A percentile compares a stretch with the other conserved stretches of the same genome.
These are phyloP conservation scores for Lissocephala sabroskyi DNA, from an alignment of 2,888 invertebrate genomes.

Conservation along the genomic window DNA sequence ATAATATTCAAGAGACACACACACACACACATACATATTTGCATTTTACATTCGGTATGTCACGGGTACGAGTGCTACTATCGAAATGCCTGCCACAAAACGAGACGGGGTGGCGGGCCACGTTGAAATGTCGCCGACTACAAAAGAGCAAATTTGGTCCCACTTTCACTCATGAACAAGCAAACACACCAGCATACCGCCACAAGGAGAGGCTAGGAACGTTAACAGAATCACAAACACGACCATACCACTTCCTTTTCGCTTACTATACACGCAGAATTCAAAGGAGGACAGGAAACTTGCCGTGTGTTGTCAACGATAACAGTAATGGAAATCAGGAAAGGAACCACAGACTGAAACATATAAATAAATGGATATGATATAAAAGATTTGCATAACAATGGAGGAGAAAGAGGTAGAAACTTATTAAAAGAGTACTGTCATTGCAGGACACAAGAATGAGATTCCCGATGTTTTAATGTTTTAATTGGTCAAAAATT, in stretches of 20 bases:
- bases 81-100: constrained; percentile 26
- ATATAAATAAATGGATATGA: constrained; percentile 35
- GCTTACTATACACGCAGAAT: too few species aligned
- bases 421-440: too few species aligned
- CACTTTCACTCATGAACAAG: constrained; percentile 10
- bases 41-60: too few species aligned
- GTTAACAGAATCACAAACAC: constrained; percentile 53
- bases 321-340: too few species aligned
- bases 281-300: background rate
- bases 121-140: background rate
- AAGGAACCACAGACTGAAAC: background rate
- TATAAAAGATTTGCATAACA: background rate
- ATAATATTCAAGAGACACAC: constrained; percentile 63
- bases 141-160: constrained; percentile 31
- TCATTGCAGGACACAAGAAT: too few species aligned
- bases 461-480: too few species aligned
- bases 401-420: too few species aligned
- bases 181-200: constrained; percentile 38
- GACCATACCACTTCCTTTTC: too few species aligned
- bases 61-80: constrained; percentile 55
- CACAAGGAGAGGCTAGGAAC: constrained; percentile 51
- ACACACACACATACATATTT: too few species aligned
- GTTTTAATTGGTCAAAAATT: too few species aligned
- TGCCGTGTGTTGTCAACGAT: too few species aligned
- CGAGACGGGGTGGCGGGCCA: constrained; percentile 7